Conservation (phyloP, 2,888 invertebrate genomes). For the Torymus texanus region DNA sequence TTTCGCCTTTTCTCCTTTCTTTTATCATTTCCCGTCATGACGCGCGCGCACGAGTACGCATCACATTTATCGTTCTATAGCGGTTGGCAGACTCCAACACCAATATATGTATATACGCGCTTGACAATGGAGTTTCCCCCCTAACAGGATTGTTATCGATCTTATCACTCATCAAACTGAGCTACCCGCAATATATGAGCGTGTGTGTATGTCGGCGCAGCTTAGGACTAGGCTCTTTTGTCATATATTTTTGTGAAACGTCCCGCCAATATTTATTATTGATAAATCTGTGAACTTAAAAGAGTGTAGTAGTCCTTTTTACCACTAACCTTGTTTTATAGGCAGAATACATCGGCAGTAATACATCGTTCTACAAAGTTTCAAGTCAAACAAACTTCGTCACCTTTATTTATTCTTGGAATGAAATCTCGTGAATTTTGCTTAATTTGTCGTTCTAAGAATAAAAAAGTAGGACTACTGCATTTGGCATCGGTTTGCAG, state of each 20-base stretch:
- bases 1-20: background rate
- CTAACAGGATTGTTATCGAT: constrained; percentile 54
- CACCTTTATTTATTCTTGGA: too few species aligned
- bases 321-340: too few species aligned
- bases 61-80: constrained; percentile 41
- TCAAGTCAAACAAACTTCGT: too few species aligned
- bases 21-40: background rate
- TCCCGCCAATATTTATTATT: background rate
- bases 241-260: constrained; percentile 41
- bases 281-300: constrained; percentile 20
- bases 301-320: too few species aligned
- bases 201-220: too few species aligned
- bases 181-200: background rate
- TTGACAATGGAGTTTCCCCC: constrained; percentile 34
- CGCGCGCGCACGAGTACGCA: constrained; percentile 2
- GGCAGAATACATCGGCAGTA: too few species aligned
- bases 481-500: too few species aligned
- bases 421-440: too few species aligned
- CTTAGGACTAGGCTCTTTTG: constrained; percentile 4
- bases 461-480: too few species aligned
- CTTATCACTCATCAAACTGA: constrained; percentile 50
- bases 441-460: too few species aligned
- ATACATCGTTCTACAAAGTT: too few species aligned
- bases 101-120: background rate
- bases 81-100: background rate